Base-by-base conservation (phyloP, 2,888 invertebrate genomes). In the Microplitis manilae region DNA sequence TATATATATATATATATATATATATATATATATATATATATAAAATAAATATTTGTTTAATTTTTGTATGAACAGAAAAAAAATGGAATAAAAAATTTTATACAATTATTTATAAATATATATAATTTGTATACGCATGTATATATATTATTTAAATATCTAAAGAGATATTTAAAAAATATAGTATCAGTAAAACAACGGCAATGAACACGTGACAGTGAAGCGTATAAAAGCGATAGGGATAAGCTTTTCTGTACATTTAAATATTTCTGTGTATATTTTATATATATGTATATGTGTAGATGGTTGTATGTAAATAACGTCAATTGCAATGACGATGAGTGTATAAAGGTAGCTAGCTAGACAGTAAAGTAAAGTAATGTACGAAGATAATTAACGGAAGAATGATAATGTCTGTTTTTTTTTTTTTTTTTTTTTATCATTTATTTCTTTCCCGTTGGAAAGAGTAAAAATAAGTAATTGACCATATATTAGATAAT, bases 161-260 rank as follows among this genome's bases (percentile, higher is more conserved):
- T 50, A 50, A 50, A 50, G 50, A 4, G 13, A 50, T 50, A 30
- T 38, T 72, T 67, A 67, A 50, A 67, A 59, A 30, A 30, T 30
- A 30, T 30, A 30, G 30, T 30, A 30, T 30, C 30, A 30, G 65
- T 30, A 65, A 9, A 41, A 60, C 59, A 73, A 79, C 80, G 81
- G 76, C 79, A 79, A 74, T 80, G 68, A 80, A 80, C 79, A 78
- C 76, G 77, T 75, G 79, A 76, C 77, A 77, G 76, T 79, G 73
- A 81, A 79, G 73, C 68, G 71, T 77, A 84, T 85, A 85, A 85
- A 86, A 74, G 77, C 82, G 86, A 87, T 87, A 87, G 85, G 30
- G 87, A 87, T 87, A 87, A 87, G 81, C 82, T 82, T 80, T 79
- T 81, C 80, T 38, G 70, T 73, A 74, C 82, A 50, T 50, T 50